Evolutionary conservation across 2,113 vertebrate genomes (phyloP).

Genomic region (Lutjanus erythropterus): DNA sequence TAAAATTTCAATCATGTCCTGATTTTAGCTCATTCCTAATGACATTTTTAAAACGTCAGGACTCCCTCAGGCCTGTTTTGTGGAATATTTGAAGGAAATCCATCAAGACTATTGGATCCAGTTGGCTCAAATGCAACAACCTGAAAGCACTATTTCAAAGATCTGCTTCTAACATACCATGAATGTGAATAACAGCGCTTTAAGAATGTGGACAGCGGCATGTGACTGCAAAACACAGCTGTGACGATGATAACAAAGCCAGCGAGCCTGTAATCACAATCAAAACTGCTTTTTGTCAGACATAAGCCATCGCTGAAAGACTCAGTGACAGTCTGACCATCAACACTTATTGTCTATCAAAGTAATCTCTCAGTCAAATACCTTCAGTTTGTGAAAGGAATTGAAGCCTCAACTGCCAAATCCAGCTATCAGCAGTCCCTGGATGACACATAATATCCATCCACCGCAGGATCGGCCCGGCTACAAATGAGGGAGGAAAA

Average conservation of each 20-base stretch:
- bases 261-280: neutral
- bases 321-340: conserved; percentile 7
- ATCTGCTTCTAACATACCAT: neutral
- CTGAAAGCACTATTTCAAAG: too few species aligned
- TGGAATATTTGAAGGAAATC: too few species aligned
- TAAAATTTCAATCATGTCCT: too few species aligned
- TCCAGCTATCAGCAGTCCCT: conserved; percentile 29
- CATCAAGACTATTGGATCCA: too few species aligned
- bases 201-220: neutral
- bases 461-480: conserved; percentile 6
- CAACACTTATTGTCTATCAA: conserved; percentile 10
- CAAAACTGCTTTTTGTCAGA: neutral
- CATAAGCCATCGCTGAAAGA: neutral
- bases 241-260: neutral
- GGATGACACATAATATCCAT: conserved; percentile 30
- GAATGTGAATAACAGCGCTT: neutral
- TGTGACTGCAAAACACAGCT: neutral
- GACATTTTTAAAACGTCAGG: neutral
- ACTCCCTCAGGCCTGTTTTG: neutral
- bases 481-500: conserved; percentile 41
- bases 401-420: conserved; percentile 43
- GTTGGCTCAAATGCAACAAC: too few species aligned
- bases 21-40: too few species aligned
- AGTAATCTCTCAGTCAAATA: conserved; percentile 36
- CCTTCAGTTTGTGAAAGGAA: conserved; percentile 21